Percentiles rank a stretch among this genome's conserved stretches.
phyloP scores from a whole-genome alignment of 2,113 vertebrate species.

The Kryptolebias marmoratus region DNA sequence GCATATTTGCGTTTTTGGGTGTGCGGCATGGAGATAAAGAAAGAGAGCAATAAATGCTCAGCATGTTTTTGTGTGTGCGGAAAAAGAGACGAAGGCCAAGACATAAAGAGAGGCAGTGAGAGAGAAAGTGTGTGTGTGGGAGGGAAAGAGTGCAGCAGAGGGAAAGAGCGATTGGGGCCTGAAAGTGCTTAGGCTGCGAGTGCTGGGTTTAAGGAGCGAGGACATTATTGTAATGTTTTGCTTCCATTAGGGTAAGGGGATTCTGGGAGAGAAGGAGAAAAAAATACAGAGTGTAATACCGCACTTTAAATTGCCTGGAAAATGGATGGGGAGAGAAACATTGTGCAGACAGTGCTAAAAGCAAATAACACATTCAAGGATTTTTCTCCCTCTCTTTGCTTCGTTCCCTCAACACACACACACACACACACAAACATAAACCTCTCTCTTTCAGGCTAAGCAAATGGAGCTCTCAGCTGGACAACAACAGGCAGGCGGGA shows the following conservation, averaged over 20 bases:
- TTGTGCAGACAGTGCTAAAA: slow-evolving; percentile 84
- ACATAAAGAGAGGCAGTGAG: slow-evolving; percentile 43
- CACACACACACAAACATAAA: slow-evolving; percentile 14
- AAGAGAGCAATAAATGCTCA: slow-evolving; percentile 48
- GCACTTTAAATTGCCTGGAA: slow-evolving; percentile 85
- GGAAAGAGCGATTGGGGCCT: slow-evolving; percentile 72
- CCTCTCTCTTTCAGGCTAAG: slow-evolving; percentile 59
- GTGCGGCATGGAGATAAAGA: slow-evolving; percentile 57
- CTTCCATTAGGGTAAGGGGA: slow-evolving; percentile 83
- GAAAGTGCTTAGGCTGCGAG: slow-evolving; percentile 82
- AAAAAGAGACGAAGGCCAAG: slow-evolving; percentile 51
- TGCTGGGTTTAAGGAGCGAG: slow-evolving; percentile 78
- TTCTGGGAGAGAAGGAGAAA: slow-evolving; percentile 71
- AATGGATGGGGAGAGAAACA: slow-evolving; percentile 82
- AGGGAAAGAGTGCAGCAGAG: slow-evolving; percentile 58
- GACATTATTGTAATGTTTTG: slow-evolving; percentile 86
- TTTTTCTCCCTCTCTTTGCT: slow-evolving; percentile 62
- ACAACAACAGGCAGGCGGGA: slow-evolving; percentile 66
- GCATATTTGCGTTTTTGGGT: slow-evolving; percentile 48
- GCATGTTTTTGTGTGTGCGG: slow-evolving; percentile 23
- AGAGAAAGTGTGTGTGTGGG: slow-evolving; percentile 58
- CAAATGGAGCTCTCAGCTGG: slow-evolving; percentile 71
- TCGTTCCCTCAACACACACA: slow-evolving; percentile 17
- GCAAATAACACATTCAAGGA: slow-evolving; percentile 83
- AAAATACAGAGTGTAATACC: slow-evolving; percentile 81